Base-by-base conservation (phyloP, 2,797 vertebrate species). In the Rhinogobio ventralis region DNA sequence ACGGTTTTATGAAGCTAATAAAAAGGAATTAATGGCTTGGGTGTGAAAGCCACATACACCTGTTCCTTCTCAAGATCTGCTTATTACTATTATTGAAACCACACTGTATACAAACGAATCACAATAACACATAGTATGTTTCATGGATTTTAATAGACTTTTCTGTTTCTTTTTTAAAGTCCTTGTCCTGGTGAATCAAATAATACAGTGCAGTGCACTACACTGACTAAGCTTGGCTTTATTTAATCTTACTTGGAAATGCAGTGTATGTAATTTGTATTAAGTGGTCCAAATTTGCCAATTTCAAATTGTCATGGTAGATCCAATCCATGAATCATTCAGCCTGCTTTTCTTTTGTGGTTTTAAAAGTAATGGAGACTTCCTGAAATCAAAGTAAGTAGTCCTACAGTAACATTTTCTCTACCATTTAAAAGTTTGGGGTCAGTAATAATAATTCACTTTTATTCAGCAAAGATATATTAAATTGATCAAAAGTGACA, bases 1-100 rank as follows among this genome's bases (percentile, higher is more conserved):
- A 90, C 64, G 72, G 83, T 82, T 90, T 89, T 90, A 89, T 87
- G 86, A 90, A 85, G 90, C 86, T 82, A 83, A 85, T 90, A 88
- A 89, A 88, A 87, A 46, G 83, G 83, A 90, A 89, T 86, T 87
- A 89, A 88, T 87, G 85, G 87, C 66, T 84, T 81, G 84, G 83
- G 87, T 89, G 89, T 86, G 79, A 89, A 90, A 87, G 67, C 72
- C 86, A 75, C 81, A 79, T 82, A 73, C 86, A 89, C 87, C 87
- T 90, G 87, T 79, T 89, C 85, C 73, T 82, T 55, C 74, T 86
- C 79, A 84, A 68, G 62, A 86, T 87, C 77, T 67, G 46, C 81
- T 66, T 81, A 60, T 77, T 83, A 83, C 62, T 77, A 42, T 78
- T 86, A 86, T 77, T 78, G 57, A 83, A 85, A 86, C 75, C 28